phyloP scores from a whole-genome alignment of 2,113 vertebrate species.

The Paramormyrops kingsleyae region DNA sequence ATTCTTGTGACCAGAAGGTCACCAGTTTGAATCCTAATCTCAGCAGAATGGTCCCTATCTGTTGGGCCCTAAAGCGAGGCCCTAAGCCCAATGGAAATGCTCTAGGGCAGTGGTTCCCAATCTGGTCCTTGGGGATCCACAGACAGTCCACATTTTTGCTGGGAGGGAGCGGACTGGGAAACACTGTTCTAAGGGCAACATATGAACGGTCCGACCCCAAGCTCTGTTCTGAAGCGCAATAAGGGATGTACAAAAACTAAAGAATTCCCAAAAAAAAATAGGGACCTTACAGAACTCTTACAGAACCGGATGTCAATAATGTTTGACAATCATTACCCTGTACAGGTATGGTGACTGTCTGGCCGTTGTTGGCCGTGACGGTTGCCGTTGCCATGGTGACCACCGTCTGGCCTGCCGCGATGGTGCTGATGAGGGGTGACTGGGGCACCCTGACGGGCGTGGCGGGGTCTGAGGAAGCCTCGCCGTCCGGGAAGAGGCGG shows the following conservation, averaged over 20 bases:
- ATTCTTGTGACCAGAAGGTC: background rate
- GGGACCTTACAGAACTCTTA: background rate
- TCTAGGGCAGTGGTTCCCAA: background rate
- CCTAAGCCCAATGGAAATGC: background rate
- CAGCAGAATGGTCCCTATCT: background rate
- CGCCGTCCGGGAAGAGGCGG: slow-evolving; percentile 56
- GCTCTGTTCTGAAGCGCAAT: background rate
- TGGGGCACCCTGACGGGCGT: slow-evolving; percentile 43
- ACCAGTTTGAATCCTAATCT: background rate
- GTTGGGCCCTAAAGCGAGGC: background rate
- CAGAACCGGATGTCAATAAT: background rate
- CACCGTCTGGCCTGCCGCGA: slow-evolving; percentile 72
- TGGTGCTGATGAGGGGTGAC: slow-evolving; percentile 58
- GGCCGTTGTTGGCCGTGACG: slow-evolving; percentile 74
- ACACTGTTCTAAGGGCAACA: background rate
- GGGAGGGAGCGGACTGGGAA: background rate
- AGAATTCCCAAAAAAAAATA: no score
- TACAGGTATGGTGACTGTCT: slow-evolving; percentile 73
- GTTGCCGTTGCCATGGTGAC: slow-evolving; percentile 81
- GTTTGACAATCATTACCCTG: slow-evolving; percentile 55
- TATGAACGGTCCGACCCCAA: no score
- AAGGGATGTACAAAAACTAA: background rate
- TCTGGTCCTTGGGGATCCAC: no score
- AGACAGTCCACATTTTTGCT: background rate
- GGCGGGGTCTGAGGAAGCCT: slow-evolving; percentile 38